Percentiles rank a stretch among this genome's conserved stretches.
Conservation (phyloP, 2,797 vertebrate species). For the Oryzias sinensis region DNA sequence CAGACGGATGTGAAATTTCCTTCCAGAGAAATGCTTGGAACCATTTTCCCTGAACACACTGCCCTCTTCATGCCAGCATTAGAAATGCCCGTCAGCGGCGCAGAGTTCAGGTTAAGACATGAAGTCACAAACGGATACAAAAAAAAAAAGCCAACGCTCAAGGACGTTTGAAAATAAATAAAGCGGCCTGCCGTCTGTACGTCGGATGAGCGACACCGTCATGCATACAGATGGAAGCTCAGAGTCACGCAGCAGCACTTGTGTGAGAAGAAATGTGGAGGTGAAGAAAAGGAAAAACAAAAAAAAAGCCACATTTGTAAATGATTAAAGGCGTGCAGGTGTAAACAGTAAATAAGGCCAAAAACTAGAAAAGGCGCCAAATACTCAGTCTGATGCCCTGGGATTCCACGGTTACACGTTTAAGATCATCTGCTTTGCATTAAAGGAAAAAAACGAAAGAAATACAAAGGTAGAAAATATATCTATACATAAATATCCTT, state of each 20-base stretch:
- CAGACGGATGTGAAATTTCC: too few relatives aligned
- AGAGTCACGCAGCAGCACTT: constrained; percentile 55
- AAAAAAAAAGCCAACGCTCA: background rate
- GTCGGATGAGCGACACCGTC: constrained; percentile 66
- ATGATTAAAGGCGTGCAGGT: constrained; percentile 70
- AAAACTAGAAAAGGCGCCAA: constrained; percentile 68
- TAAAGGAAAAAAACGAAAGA: constrained; percentile 29
- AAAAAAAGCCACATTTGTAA: constrained; percentile 47
- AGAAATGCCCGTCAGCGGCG: too few relatives aligned
- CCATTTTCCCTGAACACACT: too few relatives aligned
- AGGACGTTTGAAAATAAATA: constrained; percentile 47
- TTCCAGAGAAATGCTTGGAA: too few relatives aligned
- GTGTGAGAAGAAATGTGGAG: constrained; percentile 21
- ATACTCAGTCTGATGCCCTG: constrained; percentile 52
- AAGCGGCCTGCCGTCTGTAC: constrained; percentile 35
- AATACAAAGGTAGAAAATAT: constrained; percentile 63
- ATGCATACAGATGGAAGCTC: constrained; percentile 61
- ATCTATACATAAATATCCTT: constrained; percentile 65
- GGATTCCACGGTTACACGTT: constrained; percentile 43
- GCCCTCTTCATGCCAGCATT: too few relatives aligned
- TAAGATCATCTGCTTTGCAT: constrained; percentile 56
- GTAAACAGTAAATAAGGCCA: constrained; percentile 73
- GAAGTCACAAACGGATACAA: too few relatives aligned
- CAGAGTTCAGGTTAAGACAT: too few relatives aligned
- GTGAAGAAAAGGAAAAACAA: background rate